These are phyloP conservation scores for Pteronotus mesoamericanus DNA, from an alignment of 2,797 vertebrate genomes.

Conservation along the genomic window DNA sequence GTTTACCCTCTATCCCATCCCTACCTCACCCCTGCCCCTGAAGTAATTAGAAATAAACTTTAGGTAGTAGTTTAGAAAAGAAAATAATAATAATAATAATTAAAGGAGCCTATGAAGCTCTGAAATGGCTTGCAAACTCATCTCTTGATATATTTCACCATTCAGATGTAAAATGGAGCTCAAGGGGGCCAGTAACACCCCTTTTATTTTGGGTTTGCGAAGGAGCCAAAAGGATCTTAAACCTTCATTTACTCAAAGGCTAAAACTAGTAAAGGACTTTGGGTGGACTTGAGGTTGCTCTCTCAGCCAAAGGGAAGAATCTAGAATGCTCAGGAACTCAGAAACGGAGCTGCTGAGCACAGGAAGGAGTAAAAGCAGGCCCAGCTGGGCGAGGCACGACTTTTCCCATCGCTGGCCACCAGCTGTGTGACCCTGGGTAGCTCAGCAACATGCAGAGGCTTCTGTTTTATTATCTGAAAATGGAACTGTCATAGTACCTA, in stretches of 20 bases:
- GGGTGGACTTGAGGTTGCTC: not conserved
- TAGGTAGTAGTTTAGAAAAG: conserved; percentile 26
- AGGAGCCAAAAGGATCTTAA: not conserved
- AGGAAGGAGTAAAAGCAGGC: too few species aligned
- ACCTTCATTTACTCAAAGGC: not conserved
- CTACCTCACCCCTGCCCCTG: not conserved
- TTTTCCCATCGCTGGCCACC: not conserved
- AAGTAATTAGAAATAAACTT: not conserved
- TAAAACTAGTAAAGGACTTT: not conserved
- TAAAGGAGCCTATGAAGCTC: not conserved
- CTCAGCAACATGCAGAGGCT: not conserved
- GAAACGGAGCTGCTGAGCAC: not conserved
- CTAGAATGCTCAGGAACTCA: not conserved
- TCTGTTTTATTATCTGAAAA: not conserved
- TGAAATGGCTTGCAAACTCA: not conserved
- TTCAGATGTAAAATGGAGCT: not conserved
- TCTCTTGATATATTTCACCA: not conserved
- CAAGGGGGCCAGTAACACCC: not conserved
- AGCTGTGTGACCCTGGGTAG: not conserved
- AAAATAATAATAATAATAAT: conserved; percentile 12
- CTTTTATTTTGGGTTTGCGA: not conserved
- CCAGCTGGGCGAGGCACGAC: too few species aligned
- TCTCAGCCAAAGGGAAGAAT: not conserved
- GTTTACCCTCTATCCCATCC: not conserved
- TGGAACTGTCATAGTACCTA: not conserved